These are phyloP conservation scores for Aldrovandia affinis DNA, from an alignment of 2,797 vertebrate species.

Conservation along the genomic window DNA sequence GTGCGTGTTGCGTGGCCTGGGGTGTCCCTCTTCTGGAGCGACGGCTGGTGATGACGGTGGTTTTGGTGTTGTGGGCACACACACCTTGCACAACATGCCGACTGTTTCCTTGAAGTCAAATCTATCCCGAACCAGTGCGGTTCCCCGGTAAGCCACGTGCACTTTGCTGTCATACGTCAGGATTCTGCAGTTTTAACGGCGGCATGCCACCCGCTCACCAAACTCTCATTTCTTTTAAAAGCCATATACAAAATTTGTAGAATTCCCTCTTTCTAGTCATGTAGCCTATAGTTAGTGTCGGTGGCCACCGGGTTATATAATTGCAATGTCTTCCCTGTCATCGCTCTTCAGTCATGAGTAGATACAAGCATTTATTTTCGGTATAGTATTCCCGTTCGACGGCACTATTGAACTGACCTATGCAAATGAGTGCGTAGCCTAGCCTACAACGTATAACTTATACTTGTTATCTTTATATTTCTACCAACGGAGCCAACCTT, in stretches of 20 bases:
- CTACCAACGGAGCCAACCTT: neutral
- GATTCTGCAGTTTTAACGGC: neutral
- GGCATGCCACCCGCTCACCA: neutral
- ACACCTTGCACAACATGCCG: conserved; percentile 14
- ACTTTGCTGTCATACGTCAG: conserved; percentile 25
- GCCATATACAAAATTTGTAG: neutral
- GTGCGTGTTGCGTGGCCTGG: no score
- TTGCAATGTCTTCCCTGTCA: neutral
- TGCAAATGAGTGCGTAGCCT: neutral
- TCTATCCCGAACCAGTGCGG: neutral
- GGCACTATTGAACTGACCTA: neutral
- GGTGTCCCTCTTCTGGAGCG: neutral
- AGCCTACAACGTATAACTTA: neutral
- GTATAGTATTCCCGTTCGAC: neutral
- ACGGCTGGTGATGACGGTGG: neutral
- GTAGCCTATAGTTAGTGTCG: neutral
- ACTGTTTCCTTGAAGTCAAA: conserved; percentile 5
- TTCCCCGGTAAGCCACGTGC: conserved; percentile 26
- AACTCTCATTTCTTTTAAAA: neutral
- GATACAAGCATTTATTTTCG: neutral
- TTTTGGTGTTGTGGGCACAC: neutral
- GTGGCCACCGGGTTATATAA: neutral
- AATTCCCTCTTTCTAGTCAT: no score
- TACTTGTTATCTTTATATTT: neutral
- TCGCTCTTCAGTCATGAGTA: neutral